Conservation (phyloP, 2,113 vertebrate species). For the Cyphomyrus plagiostoma region DNA sequence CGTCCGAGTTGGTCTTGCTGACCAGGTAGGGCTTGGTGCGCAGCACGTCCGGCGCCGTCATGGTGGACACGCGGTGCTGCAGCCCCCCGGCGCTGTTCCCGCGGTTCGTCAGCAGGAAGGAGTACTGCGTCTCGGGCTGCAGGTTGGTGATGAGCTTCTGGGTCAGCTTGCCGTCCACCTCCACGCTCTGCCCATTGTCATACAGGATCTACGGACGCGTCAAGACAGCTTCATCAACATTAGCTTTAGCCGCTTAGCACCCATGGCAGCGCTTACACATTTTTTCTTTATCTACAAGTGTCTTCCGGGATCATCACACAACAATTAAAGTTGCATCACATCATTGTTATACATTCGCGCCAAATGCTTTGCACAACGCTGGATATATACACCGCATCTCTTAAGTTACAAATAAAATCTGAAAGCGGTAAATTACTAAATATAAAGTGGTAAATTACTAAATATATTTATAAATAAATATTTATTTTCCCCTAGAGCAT, state of each 20-base stretch:
- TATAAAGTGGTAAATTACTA: not conserved
- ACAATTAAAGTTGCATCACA: not conserved
- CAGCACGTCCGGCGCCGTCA: constrained; percentile 87
- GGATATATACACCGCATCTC: not conserved
- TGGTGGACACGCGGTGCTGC: constrained; percentile 89
- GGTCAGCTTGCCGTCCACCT: constrained; percentile 89
- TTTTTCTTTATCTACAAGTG: not conserved
- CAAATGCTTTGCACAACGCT: not conserved
- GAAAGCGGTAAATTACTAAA: not conserved
- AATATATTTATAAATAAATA: not conserved
- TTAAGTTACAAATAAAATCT: not conserved
- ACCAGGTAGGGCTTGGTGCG: constrained; percentile 87
- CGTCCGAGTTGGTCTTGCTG: constrained; percentile 86
- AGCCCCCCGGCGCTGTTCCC: constrained; percentile 94
- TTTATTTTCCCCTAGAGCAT: not conserved
- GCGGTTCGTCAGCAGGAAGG: constrained; percentile 91
- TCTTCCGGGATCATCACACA: not conserved
- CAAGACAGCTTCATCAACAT: not conserved
- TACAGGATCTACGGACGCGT: constrained; percentile 78
- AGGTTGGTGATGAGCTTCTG: constrained; percentile 95
- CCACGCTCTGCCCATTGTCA: constrained; percentile 94
- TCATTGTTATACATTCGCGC: not conserved
- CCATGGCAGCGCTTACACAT: not conserved
- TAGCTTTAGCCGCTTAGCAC: not conserved
- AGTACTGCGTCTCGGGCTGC: constrained; percentile 93